Base-by-base conservation (phyloP, 2,888 invertebrate species). In the Azorinus chamasolen region DNA sequence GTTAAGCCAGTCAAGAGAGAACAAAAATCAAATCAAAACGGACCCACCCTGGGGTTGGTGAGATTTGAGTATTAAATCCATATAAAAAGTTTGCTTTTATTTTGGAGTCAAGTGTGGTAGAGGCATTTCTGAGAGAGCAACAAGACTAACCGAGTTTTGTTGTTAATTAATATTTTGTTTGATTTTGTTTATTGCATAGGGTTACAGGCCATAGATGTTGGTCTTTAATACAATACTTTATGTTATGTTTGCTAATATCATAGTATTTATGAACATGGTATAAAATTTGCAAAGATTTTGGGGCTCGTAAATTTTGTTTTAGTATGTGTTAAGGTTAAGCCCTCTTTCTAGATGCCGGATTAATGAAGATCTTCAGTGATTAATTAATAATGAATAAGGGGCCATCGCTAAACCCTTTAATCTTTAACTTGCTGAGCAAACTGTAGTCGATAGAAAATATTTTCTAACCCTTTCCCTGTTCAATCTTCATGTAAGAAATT, bases 111-210 rank as follows among this genome's bases (percentile, higher is more conserved):
- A 45, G 14, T 45, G 45, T 14, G 5, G 20, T 16, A 5, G n/a
- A 8, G 20, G 45, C 14, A 18, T 4, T 45, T 18, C n/a, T 16
- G 4, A 20, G n/a, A 8, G 45, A 16, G 45, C 22, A 73, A 54
- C 53, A 61, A 71, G 66, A 48, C 66, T 71, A 18, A 39, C 5
- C 62, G 71, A 71, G 71, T 77, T 77, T 71, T 50, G 32, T 58
- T 63, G 63, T 66, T 77, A 77, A 77, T 77, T 77, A 71, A 77
- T 77, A 32, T 71, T 71, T 66, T 63, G 76, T 77, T 77, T 77
- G 76, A 77, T 77, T 77, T 77, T 18, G 53, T 77, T 77, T 66
- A 77, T 77, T 62, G 24, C 14, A n/a, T 6, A 6, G 32, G 32
- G 32, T 32, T 32, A n/a, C n/a, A 6, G 32, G 32, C 32, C 10